A percentile compares a stretch with the other conserved stretches of the same genome.
Conservation (phyloP, 2,113 vertebrate genomes). For the Euleptes europaea region DNA sequence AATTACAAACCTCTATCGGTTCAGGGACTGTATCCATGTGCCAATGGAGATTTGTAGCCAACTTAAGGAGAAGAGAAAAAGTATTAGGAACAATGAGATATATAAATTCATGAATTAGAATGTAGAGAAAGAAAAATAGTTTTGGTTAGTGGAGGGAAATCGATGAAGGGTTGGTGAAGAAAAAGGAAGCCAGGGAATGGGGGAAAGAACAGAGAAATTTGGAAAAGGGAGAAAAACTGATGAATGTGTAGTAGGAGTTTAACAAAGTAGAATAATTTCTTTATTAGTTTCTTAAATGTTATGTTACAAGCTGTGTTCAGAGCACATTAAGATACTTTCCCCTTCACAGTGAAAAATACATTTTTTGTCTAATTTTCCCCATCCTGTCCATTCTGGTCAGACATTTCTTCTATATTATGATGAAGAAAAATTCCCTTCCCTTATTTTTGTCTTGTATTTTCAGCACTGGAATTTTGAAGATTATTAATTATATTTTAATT, state of each 20-base stretch:
- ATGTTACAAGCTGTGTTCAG: background rate
- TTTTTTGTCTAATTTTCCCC: background rate
- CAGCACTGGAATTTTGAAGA: conserved; percentile 8
- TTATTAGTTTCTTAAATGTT: background rate
- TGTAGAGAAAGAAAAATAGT: too few species aligned
- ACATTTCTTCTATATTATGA: background rate
- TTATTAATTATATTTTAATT: conserved; percentile 37
- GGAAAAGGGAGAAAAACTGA: background rate
- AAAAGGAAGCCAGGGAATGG: background rate
- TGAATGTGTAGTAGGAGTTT: conserved; percentile 4
- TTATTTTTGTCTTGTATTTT: background rate
- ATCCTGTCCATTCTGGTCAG: background rate
- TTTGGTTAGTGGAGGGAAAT: background rate
- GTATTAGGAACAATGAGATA: conserved; percentile 47
- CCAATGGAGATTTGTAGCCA: conserved; percentile 64
- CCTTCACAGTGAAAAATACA: background rate
- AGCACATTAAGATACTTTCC: background rate
- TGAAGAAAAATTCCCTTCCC: background rate
- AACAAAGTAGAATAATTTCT: background rate
- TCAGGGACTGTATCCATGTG: conserved; percentile 68
- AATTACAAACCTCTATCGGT: conserved; percentile 61
- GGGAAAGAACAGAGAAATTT: background rate
- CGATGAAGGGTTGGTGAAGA: background rate
- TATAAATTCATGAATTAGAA: background rate
- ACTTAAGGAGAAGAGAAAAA: conserved; percentile 60